A percentile compares a stretch with the other conserved stretches of the same genome.
Evolutionary conservation across 2,797 vertebrate genomes (phyloP).

Genomic region (Ceyx erithaca): DNA sequence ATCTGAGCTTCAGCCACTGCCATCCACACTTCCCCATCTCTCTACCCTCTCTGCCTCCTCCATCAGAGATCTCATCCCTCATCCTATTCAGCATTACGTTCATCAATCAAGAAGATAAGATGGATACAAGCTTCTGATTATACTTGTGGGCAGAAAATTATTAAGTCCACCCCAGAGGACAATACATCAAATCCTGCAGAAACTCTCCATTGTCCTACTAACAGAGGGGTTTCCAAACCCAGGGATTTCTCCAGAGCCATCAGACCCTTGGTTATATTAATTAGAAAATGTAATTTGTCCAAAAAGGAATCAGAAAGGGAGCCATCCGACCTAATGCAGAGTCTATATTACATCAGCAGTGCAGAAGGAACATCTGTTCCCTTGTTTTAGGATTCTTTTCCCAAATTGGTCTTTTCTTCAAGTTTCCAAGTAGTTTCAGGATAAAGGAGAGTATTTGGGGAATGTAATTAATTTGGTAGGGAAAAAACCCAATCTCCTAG

Average conservation of each 20-base stretch:
- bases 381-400: background rate
- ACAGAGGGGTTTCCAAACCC: background rate
- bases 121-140: background rate
- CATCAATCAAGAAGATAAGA: constrained; percentile 21
- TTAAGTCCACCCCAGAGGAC: background rate
- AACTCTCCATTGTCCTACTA: background rate
- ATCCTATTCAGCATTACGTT: background rate
- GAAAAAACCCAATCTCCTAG: background rate
- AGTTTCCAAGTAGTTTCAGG: background rate
- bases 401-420: background rate
- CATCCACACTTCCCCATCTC: background rate
- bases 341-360: background rate
- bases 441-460: background rate
- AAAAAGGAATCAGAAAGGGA: background rate
- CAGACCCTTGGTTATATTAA: background rate
- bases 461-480: background rate
- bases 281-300: background rate
- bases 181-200: background rate
- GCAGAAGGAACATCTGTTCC: background rate
- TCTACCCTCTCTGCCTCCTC: background rate
- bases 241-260: background rate
- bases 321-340: background rate
- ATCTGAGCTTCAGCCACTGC: background rate
- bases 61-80: background rate
- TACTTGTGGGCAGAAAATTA: background rate